Evolutionary conservation across 1,140 invertebrate genomes (phyloP).

Genomic region (Diuraphis noxia): DNA sequence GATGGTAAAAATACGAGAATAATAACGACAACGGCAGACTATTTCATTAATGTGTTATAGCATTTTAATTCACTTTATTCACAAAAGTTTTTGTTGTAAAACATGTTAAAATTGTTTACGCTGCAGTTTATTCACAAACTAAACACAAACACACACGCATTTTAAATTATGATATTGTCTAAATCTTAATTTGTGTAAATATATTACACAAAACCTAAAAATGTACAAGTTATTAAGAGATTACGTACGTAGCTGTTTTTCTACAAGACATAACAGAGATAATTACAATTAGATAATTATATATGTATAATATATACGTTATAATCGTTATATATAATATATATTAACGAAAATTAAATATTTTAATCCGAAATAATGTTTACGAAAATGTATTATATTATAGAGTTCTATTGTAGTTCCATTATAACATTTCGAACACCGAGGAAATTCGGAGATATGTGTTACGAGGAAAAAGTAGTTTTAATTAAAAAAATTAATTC

Average conservation of each 20-base stretch:
- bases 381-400: too few species aligned
- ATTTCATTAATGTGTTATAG: neutral
- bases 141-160: neutral
- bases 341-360: too few species aligned
- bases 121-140: neutral
- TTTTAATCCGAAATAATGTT: too few species aligned
- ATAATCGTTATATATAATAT: too few species aligned
- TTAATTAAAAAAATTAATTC: too few species aligned
- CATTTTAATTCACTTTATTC: neutral
- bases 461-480: too few species aligned
- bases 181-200: too few species aligned
- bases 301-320: neutral
- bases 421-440: too few species aligned
- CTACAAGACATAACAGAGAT: too few species aligned
- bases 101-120: neutral
- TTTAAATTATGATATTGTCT: neutral
- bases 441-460: too few species aligned
- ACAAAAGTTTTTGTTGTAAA: neutral
- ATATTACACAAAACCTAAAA: neutral
- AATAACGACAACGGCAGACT: neutral
- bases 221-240: neutral
- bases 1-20: neutral
- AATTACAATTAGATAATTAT: too few species aligned
- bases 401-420: too few species aligned
- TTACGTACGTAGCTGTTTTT: neutral